phyloP scores from a whole-genome alignment of 2,888 invertebrate species.

The Sycophila texana region DNA sequence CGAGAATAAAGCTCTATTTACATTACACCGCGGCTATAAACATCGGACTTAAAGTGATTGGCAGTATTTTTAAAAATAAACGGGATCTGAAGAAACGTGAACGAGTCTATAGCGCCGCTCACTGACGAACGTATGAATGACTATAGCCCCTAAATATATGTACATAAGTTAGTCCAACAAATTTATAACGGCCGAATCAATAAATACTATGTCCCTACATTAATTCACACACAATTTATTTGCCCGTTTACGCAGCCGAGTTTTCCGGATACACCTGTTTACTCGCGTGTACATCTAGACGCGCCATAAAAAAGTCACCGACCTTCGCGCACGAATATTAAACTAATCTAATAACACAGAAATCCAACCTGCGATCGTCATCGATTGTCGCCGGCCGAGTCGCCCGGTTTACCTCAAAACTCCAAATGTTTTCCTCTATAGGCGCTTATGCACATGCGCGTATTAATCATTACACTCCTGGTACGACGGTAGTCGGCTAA shows the following conservation, averaged over 20 bases:
- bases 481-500: too few species aligned
- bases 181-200: constrained; percentile 27
- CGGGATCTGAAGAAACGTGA: neutral
- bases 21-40: neutral
- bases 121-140: neutral
- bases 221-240: neutral
- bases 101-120: neutral
- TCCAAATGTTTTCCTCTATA: too few species aligned
- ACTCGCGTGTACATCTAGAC: neutral
- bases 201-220: neutral
- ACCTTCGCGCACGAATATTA: too few species aligned
- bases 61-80: neutral
- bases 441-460: too few species aligned
- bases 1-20: neutral
- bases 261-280: neutral
- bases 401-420: too few species aligned
- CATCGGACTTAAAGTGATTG: neutral
- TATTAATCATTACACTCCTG: too few species aligned
- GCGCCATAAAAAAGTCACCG: too few species aligned
- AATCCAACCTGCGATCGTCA: too few species aligned
- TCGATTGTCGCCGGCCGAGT: too few species aligned
- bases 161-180: constrained; percentile 7
- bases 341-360: too few species aligned
- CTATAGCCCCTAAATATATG: constrained; percentile 18
- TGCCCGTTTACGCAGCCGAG: neutral